Evolutionary conservation across 2,888 invertebrate species (phyloP), one percentile per base, ranked within the genome.

Genomic region (Listrodromus nycthemerus): DNA sequence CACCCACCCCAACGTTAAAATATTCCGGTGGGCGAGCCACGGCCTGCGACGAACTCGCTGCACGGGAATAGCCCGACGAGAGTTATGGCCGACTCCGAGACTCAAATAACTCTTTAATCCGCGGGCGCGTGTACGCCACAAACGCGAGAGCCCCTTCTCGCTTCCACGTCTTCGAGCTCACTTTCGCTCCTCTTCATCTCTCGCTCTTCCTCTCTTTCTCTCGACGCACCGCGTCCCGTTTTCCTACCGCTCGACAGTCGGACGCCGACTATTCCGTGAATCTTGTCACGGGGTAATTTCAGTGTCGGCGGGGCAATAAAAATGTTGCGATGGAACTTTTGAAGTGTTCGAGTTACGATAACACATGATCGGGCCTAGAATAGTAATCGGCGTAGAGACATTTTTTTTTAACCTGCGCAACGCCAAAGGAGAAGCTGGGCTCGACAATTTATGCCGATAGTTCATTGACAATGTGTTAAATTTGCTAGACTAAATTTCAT

Each of bases 71-170:
- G 92, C 91, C 89, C 86, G 85, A 79, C 82, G 91, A 92, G 92
- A 93, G 89, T 93, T 93, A 93, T 93, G 92, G 93, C 93, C 89
- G 92, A 92, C 92, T 91, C 92, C 86, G 92, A 89, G 92, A 92
- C 93, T 93, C 92, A 92, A 93, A 93, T 93, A 93, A 93, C 93
- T 93, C 93, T 93, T 93, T 92, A 93, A 93, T 93, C 92, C 92
- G 90, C 89, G 88, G 90, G 89, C 92, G 91, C 92, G 92, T 92
- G 92, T 90, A 89, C 89, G 87, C 88, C 90, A 89, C 88, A 90
- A 75, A 77, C 69, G 66, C 78, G 70, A 70, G 69, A 71, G 41
- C 50, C 77, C 70, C 21, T 75, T 80, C 71, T 69, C 90, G 85
- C 90, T 87, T 88, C 88, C 85, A 37, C 58, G 10, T 48, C 84